Percentiles rank a stretch among this genome's conserved stretches.
phyloP scores from a whole-genome alignment of 2,888 invertebrate genomes.

The Leptinotarsa rubiginosa region DNA sequence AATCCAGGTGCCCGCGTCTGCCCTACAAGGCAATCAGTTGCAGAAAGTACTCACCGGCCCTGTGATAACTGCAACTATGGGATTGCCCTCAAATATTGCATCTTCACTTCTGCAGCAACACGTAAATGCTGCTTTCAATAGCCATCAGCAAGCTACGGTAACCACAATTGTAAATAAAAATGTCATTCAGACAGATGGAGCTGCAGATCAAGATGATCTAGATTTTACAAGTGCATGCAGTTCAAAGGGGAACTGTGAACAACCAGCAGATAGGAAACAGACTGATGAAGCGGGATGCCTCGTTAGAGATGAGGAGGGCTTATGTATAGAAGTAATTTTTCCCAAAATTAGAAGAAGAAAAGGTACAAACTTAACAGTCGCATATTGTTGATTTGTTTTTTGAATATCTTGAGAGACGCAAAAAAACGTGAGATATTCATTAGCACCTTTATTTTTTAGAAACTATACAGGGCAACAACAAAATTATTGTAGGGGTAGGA shows the following conservation, averaged over 20 bases:
- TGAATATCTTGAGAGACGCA: too few species aligned
- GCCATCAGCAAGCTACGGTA: slow-evolving; percentile 53
- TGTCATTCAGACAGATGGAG: slow-evolving; percentile 56
- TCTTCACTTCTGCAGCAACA: slow-evolving; percentile 89
- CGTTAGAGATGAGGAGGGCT: slow-evolving; percentile 60
- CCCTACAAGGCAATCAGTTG: slow-evolving; percentile 74
- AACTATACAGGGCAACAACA: too few species aligned
- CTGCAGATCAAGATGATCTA: slow-evolving; percentile 34
- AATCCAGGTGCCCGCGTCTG: slow-evolving; percentile 91
- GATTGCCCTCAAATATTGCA: slow-evolving; percentile 84
- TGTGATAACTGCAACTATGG: slow-evolving; percentile 90
- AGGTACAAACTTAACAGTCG: neutral
- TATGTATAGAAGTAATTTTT: slow-evolving; percentile 55
- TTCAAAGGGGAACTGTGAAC: neutral
- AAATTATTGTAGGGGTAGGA: too few species aligned
- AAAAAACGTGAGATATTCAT: too few species aligned
- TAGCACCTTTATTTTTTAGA: too few species aligned
- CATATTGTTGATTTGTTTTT: too few species aligned
- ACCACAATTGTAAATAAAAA: slow-evolving; percentile 50
- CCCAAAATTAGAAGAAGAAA: slow-evolving; percentile 49
- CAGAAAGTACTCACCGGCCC: slow-evolving; percentile 85
- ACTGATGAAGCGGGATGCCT: slow-evolving; percentile 62
- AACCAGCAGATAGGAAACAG: slow-evolving; percentile 23
- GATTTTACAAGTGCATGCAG: slow-evolving; percentile 10
- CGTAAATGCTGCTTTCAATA: slow-evolving; percentile 79